Percentiles rank a stretch among this genome's conserved stretches.
Evolutionary conservation across 2,797 vertebrate species (phyloP).

Genomic region (Lateolabrax maculatus): DNA sequence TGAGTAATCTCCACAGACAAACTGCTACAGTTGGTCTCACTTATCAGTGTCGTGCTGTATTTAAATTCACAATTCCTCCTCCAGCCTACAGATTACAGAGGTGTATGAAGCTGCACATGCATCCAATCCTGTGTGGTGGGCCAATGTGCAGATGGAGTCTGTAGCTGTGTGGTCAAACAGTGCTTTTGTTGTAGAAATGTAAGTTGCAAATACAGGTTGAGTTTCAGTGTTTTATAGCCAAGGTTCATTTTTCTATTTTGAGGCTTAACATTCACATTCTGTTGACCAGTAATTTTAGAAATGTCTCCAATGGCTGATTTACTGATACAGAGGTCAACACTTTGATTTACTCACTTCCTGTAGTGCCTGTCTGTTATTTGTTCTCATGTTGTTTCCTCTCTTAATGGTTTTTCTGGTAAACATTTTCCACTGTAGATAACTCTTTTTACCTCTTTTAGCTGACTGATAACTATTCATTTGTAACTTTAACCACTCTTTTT

Average conservation of each 20-base stretch:
- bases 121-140: not conserved
- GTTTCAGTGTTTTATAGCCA: constrained; percentile 42
- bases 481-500: constrained; percentile 10
- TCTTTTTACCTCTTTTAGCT: not conserved
- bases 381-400: constrained; percentile 45
- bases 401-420: constrained; percentile 50
- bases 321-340: constrained; percentile 69
- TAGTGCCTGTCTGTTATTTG: constrained; percentile 48
- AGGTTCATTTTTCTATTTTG: constrained; percentile 49
- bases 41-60: not conserved
- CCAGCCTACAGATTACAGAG: not conserved
- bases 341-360: constrained; percentile 79
- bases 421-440: constrained; percentile 48
- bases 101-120: not conserved
- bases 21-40: not conserved
- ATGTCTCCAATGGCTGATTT: constrained; percentile 69
- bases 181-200: constrained; percentile 1
- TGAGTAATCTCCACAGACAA: not conserved
- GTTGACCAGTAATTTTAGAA: constrained; percentile 69
- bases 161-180: not conserved
- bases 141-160: not conserved
- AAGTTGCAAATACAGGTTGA: constrained; percentile 11
- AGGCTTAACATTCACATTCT: constrained; percentile 47
- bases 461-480: constrained; percentile 4
- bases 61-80: constrained; percentile 16